phyloP scores from a whole-genome alignment of 2,888 invertebrate species.

The Seira sanloemensis region DNA sequence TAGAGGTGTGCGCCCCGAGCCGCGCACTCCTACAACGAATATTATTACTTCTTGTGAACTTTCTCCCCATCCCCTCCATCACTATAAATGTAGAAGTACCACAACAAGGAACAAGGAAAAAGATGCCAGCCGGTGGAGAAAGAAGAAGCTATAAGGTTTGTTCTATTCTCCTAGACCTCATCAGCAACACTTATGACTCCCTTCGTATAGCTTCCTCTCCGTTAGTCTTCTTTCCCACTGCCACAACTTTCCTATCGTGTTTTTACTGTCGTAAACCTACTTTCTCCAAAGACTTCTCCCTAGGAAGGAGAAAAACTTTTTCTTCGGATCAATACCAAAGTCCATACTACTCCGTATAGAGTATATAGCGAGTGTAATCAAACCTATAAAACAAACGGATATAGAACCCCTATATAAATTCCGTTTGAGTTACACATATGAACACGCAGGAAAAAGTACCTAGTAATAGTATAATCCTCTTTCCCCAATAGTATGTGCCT shows the following conservation, averaged over 20 bases:
- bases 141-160: neutral
- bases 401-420: neutral
- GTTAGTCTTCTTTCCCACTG: conserved; percentile 31
- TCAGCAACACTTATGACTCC: conserved; percentile 28
- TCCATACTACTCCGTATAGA: conserved; percentile 23
- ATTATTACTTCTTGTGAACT: neutral
- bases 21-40: neutral
- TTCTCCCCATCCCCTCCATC: conserved; percentile 20
- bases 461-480: conserved; percentile 59
- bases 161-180: conserved; percentile 8
- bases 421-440: too few relatives aligned
- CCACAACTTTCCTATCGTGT: conserved; percentile 34
- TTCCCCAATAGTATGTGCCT: neutral
- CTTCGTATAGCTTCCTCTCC: conserved; percentile 27
- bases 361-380: neutral
- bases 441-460: conserved; percentile 15
- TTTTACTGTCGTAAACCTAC: conserved; percentile 63
- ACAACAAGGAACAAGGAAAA: conserved; percentile 30
- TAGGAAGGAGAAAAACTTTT: conserved; percentile 43
- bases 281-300: conserved; percentile 39
- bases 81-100: conserved; percentile 34
- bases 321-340: conserved; percentile 64
- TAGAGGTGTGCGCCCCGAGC: neutral
- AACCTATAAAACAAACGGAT: conserved; percentile 30
- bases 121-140: conserved; percentile 10